Evolutionary conservation across 2,113 vertebrate genomes (phyloP).

Genomic region (Xiphias gladius): DNA sequence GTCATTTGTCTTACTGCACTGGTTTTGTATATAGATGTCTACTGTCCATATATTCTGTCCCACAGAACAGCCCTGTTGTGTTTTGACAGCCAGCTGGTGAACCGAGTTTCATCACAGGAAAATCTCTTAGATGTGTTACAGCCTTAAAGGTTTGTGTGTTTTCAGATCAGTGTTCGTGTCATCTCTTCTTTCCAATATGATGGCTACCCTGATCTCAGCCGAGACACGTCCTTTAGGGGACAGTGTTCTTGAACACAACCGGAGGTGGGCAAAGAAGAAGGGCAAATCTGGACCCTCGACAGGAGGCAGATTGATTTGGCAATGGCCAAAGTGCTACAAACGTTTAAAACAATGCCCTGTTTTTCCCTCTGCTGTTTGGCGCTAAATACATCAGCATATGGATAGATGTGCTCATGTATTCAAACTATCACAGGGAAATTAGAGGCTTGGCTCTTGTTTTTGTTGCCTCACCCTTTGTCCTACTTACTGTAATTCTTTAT

Average conservation of each 20-base stretch:
- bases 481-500: slow-evolving; percentile 82
- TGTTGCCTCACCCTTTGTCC: slow-evolving; percentile 74
- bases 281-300: slow-evolving; percentile 73
- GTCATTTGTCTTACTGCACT: neutral
- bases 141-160: slow-evolving; percentile 55
- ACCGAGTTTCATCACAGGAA: slow-evolving; percentile 34
- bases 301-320: slow-evolving; percentile 81
- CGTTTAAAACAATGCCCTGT: slow-evolving; percentile 79
- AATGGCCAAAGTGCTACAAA: slow-evolving; percentile 70
- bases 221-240: slow-evolving; percentile 43
- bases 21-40: slow-evolving; percentile 10
- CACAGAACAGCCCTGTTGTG: slow-evolving; percentile 28
- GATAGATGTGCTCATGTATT: slow-evolving; percentile 79
- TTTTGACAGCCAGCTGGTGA: slow-evolving; percentile 47
- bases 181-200: slow-evolving; percentile 39
- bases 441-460: slow-evolving; percentile 70
- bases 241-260: slow-evolving; percentile 44
- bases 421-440: slow-evolving; percentile 73
- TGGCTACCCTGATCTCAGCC: slow-evolving; percentile 54
- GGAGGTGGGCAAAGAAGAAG: slow-evolving; percentile 63
- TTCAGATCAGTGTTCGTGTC: slow-evolving; percentile 60
- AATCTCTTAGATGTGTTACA: slow-evolving; percentile 10
- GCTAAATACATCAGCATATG: slow-evolving; percentile 83
- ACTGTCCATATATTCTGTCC: slow-evolving; percentile 14
- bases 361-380: slow-evolving; percentile 76